These are phyloP conservation scores for Sylvia borin DNA, from an alignment of 2,797 vertebrate genomes.

Conservation along the genomic window DNA sequence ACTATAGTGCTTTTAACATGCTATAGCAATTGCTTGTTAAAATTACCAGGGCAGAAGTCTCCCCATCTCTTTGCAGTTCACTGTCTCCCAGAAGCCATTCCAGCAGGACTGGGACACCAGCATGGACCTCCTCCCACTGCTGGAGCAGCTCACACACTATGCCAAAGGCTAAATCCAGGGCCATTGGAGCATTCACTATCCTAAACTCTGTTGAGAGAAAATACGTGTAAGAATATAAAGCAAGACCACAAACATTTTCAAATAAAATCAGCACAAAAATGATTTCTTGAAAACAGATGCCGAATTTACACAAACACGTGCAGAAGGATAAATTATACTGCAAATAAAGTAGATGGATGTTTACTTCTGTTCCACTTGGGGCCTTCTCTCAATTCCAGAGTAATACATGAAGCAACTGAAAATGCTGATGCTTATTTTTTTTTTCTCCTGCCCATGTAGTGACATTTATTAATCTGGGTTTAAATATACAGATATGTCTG, in stretches of 20 bases:
- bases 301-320: not conserved
- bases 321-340: not conserved
- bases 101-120: constrained; percentile 78
- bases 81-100: constrained; percentile 87
- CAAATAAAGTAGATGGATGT: not conserved
- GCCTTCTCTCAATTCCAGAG: not conserved
- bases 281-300: not conserved
- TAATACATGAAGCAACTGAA: not conserved
- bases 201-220: constrained; percentile 74
- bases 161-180: constrained; percentile 82
- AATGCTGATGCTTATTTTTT: not conserved
- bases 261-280: constrained; percentile 1
- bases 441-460: not conserved
- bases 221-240: not conserved
- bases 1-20: not conserved
- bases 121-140: constrained; percentile 77
- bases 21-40: not conserved
- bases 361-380: not conserved
- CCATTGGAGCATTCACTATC: constrained; percentile 84
- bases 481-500: not conserved
- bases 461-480: not conserved
- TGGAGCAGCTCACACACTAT: constrained; percentile 85
- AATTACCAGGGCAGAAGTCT: constrained; percentile 65
- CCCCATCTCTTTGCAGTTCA: not conserved
- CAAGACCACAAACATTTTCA: not conserved